Percentiles rank a stretch among this genome's conserved stretches.
These are phyloP conservation scores for Schlechtendalia chinensis DNA, from an alignment of 1,140 invertebrate genomes.

Conservation along the genomic window DNA sequence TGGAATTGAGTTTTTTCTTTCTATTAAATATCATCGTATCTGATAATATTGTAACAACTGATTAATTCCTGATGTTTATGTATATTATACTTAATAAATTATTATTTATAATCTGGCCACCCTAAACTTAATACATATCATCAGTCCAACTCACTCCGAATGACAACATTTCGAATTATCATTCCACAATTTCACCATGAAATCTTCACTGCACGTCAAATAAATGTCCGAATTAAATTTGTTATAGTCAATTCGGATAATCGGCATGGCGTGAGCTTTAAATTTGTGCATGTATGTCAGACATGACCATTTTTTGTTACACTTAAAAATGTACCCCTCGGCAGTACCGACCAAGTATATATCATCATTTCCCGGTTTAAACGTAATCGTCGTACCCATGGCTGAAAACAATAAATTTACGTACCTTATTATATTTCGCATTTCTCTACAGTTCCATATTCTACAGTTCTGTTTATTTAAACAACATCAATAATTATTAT, in stretches of 20 bases:
- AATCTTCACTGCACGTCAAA: slow-evolving; percentile 86
- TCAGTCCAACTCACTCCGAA: slow-evolving; percentile 46
- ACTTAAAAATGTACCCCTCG: slow-evolving; percentile 88
- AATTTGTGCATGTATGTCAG: slow-evolving; percentile 71
- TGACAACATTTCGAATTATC: too few relatives aligned
- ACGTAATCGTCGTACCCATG: slow-evolving; percentile 81
- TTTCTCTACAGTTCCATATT: too few relatives aligned
- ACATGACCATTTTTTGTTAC: slow-evolving; percentile 76
- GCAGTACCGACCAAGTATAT: slow-evolving; percentile 89
- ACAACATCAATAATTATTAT: too few relatives aligned
- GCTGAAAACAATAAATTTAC: slow-evolving; percentile 59
- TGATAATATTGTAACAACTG: too few relatives aligned
- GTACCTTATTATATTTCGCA: too few relatives aligned
- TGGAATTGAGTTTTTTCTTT: too few relatives aligned
- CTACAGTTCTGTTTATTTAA: too few relatives aligned
- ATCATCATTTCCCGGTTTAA: slow-evolving; percentile 75
- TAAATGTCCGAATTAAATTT: slow-evolving; percentile 82
- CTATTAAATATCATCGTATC: too few relatives aligned
- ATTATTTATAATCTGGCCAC: too few relatives aligned
- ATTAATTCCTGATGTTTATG: too few relatives aligned
- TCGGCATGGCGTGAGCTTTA: slow-evolving; percentile 79
- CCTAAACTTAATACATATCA: too few relatives aligned
- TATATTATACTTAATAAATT: too few relatives aligned
- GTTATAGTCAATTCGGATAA: slow-evolving; percentile 86
- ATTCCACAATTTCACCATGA: slow-evolving; percentile 94